Conservation (phyloP, 2,888 invertebrate genomes). For the Agonopterix arenella region DNA sequence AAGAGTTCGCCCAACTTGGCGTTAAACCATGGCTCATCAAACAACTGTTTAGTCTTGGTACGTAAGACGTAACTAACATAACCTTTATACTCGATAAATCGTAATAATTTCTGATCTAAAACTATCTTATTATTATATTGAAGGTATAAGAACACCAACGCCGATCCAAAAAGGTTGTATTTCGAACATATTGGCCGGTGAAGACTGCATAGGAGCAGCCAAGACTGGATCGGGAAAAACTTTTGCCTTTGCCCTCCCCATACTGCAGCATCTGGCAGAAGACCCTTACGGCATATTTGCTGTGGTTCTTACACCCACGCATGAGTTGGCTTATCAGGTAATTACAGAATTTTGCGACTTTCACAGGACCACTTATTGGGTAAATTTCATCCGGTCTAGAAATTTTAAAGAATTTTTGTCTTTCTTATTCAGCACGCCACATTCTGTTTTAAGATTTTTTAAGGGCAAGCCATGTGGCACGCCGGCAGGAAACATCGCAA, state of each 20-base stretch:
- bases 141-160: conserved; percentile 87
- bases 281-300: conserved; percentile 98
- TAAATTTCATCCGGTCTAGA: no score
- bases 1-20: conserved; percentile 78
- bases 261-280: conserved; percentile 92
- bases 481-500: no score
- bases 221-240: conserved; percentile 99
- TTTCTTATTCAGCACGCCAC: no score
- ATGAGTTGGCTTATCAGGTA: conserved; percentile 92
- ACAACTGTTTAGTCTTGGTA: conserved; percentile 83
- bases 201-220: conserved; percentile 96
- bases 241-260: conserved; percentile 96
- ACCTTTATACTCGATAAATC: neutral
- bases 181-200: conserved; percentile 84
- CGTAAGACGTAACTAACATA: conserved; percentile 27
- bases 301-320: conserved; percentile 95
- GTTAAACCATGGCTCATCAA: conserved; percentile 85
- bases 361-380: no score
- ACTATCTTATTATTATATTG: conserved; percentile 12
- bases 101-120: neutral
- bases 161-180: conserved; percentile 90
- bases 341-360: neutral
- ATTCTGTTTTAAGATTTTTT: no score
- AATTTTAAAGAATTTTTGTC: no score
- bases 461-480: no score